Base-by-base conservation (phyloP, 2,888 invertebrate genomes). In the Dryobota labecula region DNA sequence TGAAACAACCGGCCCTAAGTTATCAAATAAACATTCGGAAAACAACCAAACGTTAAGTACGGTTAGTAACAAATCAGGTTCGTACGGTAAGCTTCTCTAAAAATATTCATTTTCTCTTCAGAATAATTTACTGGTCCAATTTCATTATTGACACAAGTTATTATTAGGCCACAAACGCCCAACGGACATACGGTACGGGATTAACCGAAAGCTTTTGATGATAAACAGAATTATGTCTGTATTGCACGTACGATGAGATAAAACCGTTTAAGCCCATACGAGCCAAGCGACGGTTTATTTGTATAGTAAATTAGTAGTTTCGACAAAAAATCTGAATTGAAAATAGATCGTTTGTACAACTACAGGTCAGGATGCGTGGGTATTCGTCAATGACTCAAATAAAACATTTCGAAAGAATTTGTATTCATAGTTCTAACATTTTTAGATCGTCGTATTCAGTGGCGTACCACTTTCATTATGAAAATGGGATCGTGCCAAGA, bases 401-500 rank as follows among this genome's bases (percentile, higher is more conserved):
- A 57, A 54, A 73, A 70, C 61, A 51, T 68, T 65, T 66, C 62
- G 20, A 70, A 63, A 70, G 47, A 67, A 62, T 82, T 73, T 65
- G 56, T 78, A 78, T 82, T 84, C 84, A 72, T 62, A 70, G 51
- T 47, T 51, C 43, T 58, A 72, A 65, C 49, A 58, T 73, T 76
- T 71, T 76, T 73, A 84, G 51, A 73, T 63, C 49, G 11, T 61
- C 53, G n/a, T 33, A 66, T 57, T 66, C 43, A 36, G 63, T 33
- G 27, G 49, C 49, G 45, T 47, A 33, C 36, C 27, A 51, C 24
- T 54, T 36, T 69, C 24, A 49, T 72, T 78, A 69, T 47, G 60
- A 74, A 72, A 67, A 72, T 49, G 47, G 62, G 18, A 73, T 74
- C 69, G 62, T 75, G 71, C 72, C 82, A 80, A 80, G 70, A 80